A percentile compares a stretch with the other conserved stretches of the same genome.
Conservation (phyloP, 2,888 invertebrate genomes). For the Taphrorychus bicolor region DNA sequence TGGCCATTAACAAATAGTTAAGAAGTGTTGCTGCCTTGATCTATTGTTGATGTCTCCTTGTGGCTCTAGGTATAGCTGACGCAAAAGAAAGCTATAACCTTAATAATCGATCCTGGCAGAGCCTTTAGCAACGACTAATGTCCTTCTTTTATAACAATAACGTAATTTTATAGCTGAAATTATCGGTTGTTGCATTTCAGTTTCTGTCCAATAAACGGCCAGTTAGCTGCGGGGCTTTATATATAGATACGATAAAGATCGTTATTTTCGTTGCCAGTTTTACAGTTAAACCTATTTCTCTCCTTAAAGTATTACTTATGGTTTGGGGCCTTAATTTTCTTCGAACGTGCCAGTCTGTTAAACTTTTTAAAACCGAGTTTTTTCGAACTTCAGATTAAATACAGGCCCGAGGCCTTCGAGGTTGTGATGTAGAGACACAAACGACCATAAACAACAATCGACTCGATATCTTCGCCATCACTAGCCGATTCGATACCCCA, state of each 20-base stretch:
- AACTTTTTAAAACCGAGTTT: constrained; percentile 28
- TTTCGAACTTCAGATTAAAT: constrained; percentile 26
- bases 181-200: constrained; percentile 24
- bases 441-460: background rate
- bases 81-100: no score
- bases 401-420: constrained; percentile 14
- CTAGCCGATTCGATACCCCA: background rate
- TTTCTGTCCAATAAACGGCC: constrained; percentile 30
- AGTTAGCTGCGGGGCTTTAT: constrained; percentile 24
- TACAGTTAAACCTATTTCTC: constrained; percentile 41
- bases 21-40: constrained; percentile 35
- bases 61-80: background rate
- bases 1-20: constrained; percentile 29
- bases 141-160: constrained; percentile 30
- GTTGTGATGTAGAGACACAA: background rate
- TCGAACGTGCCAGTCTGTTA: constrained; percentile 37
- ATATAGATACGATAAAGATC: constrained; percentile 42
- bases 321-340: constrained; percentile 38
- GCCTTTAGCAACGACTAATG: background rate
- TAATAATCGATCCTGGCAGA: background rate
- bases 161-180: constrained; percentile 35
- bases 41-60: constrained; percentile 30
- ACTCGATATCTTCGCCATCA: background rate
- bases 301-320: constrained; percentile 35
- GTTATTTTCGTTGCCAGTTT: constrained; percentile 40